Percentiles rank a stretch among this genome's conserved stretches.
These are phyloP conservation scores for Patella vulgata DNA, from an alignment of 1,140 invertebrate species.

Conservation along the genomic window DNA sequence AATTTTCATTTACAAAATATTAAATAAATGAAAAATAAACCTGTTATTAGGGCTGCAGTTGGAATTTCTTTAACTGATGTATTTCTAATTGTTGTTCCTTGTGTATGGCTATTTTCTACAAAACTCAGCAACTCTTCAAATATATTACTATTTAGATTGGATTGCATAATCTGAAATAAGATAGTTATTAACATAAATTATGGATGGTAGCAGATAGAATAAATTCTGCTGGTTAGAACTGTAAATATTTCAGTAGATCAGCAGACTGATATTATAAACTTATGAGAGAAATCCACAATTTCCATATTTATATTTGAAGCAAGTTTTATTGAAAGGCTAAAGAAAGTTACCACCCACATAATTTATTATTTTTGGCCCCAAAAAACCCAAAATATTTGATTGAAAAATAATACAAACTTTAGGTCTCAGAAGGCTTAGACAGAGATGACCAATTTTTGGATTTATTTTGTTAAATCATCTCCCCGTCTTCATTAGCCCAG, in stretches of 20 bases:
- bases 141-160: conserved; percentile 56
- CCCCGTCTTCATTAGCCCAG: no score
- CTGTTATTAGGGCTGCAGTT: conserved; percentile 60
- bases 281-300: not conserved
- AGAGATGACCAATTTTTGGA: no score
- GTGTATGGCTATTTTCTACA: conserved; percentile 27
- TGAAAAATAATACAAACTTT: no score
- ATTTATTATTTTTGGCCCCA: no score
- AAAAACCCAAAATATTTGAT: no score
- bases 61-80: conserved; percentile 47
- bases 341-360: conserved; percentile 5
- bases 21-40: conserved; percentile 21
- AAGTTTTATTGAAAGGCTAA: conserved; percentile 7
- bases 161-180: conserved; percentile 48
- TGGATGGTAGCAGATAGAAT: no score
- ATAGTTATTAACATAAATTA: conserved; percentile 10
- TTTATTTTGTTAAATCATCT: no score
- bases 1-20: no score
- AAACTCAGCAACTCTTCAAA: conserved; percentile 60
- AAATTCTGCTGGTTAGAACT: not conserved
- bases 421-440: no score
- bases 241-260: not conserved
- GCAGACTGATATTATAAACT: not conserved
- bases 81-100: conserved; percentile 10
- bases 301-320: not conserved